Conservation (phyloP, 1,140 invertebrate genomes). For the Ladona fulva region DNA sequence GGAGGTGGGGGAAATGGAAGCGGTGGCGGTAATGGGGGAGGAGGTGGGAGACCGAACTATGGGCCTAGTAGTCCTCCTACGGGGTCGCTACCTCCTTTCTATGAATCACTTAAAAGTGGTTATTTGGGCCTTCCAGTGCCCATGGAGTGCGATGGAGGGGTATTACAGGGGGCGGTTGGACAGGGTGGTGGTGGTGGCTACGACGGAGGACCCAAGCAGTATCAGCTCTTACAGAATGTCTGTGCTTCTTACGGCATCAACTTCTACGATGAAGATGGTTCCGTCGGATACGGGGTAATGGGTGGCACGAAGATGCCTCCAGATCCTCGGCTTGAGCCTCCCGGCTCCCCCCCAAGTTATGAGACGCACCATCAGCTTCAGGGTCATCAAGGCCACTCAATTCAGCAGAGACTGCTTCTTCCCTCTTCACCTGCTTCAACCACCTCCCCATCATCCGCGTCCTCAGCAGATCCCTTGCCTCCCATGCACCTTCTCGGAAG, state of each 20-base stretch:
- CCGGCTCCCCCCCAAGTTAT: neutral
- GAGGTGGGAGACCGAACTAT: conserved; percentile 67
- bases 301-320: neutral
- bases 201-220: conserved; percentile 47
- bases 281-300: neutral
- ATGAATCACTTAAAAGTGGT: conserved; percentile 70
- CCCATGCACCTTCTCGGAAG: conserved; percentile 19
- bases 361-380: neutral
- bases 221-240: conserved; percentile 66
- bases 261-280: neutral
- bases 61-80: conserved; percentile 74
- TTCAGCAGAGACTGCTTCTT: neutral
- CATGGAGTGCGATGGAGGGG: conserved; percentile 72
- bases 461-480: conserved; percentile 43
- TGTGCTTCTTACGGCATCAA: conserved; percentile 61
- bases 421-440: neutral
- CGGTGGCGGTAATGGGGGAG: conserved; percentile 25
- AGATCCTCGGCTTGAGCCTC: neutral
- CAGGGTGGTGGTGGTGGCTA: conserved; percentile 26
- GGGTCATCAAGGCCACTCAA: neutral
- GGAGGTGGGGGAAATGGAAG: conserved; percentile 49
- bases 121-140: conserved; percentile 45
- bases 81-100: conserved; percentile 71
- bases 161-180: conserved; percentile 47
- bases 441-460: conserved; percentile 42